Base-by-base conservation (phyloP, 2,797 vertebrate genomes). In the Parotocinclus haroldoi region DNA sequence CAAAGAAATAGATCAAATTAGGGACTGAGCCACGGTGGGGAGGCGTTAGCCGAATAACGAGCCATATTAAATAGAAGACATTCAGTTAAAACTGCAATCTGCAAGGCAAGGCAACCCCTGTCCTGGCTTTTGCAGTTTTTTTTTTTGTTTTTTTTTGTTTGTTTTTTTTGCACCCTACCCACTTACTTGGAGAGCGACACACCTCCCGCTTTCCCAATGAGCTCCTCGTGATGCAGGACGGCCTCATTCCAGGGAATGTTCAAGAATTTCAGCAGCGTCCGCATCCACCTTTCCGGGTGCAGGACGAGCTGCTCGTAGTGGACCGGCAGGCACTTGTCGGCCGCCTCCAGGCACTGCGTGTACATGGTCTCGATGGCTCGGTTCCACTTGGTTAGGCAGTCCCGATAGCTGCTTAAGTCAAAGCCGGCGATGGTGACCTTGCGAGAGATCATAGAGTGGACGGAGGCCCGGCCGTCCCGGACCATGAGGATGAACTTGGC, bases 361-460 rank as follows among this genome's bases (percentile, higher is more conserved):
- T 98, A 96, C 96, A 98, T 99, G 10, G 94, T 98, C 77, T 99
- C 97, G 74, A 99, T 95, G 12, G 97, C 97, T 44, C 96, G 93
- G 72, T 98, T 99, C 96, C 97, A 99, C 83, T 99, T 99, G 81
- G 91, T 96, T 82, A 99, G 86, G 81, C 97, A 99, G 88, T 99
- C 96, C 74, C 96, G 86, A 74, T 98, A 99, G 87, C 96, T 99
- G 82, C 91, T 93, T 14, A 99, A 86, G 83, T 99, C 97, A 76
- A 99, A 99, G 0, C 96, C 97, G 0, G 97, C 96, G 7, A 99
- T 98, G 0, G 97, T 99, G 68, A 99, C 97, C 76, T 97, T 98
- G 36, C 95, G 90, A 16, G 97, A 99, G 80, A 99, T 99, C 97
- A 99, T 99, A 39, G 95, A 99, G 68, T 99, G 95, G 58, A 99